A percentile compares a stretch with the other conserved stretches of the same genome.
Conservation (phyloP, 2,888 invertebrate species). For the Protophormia terraenovae region DNA sequence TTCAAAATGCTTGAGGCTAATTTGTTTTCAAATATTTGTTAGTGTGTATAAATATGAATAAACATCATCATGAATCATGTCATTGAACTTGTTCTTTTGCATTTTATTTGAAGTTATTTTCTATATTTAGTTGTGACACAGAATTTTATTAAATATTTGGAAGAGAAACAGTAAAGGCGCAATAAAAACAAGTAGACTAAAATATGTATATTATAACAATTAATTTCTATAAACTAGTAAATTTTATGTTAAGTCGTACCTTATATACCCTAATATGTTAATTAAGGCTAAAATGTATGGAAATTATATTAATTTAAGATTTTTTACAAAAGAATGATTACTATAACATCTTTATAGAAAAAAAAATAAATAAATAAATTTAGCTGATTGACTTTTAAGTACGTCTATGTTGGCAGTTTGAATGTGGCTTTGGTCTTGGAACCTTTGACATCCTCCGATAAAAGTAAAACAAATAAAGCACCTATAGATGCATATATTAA, state of each 20-base stretch:
- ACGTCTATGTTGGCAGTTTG: too few relatives aligned
- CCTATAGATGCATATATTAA: too few relatives aligned
- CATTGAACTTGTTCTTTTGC: conserved; percentile 57
- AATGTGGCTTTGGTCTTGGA: too few relatives aligned
- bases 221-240: too few relatives aligned
- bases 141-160: not conserved
- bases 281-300: too few relatives aligned
- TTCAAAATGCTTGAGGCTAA: not conserved
- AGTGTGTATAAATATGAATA: not conserved
- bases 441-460: too few relatives aligned
- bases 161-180: not conserved
- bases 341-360: too few relatives aligned
- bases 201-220: not conserved
- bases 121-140: conserved; percentile 27
- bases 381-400: too few relatives aligned
- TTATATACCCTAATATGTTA: not conserved
- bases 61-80: conserved; percentile 23
- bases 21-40: not conserved
- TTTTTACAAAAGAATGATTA: too few relatives aligned
- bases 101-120: conserved; percentile 18
- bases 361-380: too few relatives aligned
- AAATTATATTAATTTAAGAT: too few relatives aligned
- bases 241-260: not conserved
- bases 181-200: not conserved
- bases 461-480: too few relatives aligned